Percentiles rank a stretch among this genome's conserved stretches.
Evolutionary conservation across 2,888 invertebrate species (phyloP).

Genomic region (Steinernema carpocapsae): DNA sequence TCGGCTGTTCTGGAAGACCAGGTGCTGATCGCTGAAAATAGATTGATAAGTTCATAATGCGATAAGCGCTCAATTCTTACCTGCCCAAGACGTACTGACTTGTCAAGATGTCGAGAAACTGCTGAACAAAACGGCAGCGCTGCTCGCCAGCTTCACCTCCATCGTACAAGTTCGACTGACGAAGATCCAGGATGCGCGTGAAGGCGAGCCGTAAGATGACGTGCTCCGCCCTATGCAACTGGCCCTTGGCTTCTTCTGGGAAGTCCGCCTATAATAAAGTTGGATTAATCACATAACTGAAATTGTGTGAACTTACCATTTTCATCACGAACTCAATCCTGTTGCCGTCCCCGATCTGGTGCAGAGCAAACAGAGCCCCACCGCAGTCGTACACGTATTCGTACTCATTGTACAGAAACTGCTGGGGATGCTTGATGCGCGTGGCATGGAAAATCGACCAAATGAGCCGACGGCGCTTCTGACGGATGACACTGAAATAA

Average conservation of each 20-base stretch:
- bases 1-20: conserved; percentile 5
- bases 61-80: neutral
- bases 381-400: conserved; percentile 8
- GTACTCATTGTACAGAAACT: neutral
- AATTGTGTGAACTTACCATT: neutral
- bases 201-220: neutral
- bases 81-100: neutral
- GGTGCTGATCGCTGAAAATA: neutral
- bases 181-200: neutral
- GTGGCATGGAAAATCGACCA: neutral
- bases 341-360: neutral
- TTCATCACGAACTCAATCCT: neutral
- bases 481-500: conserved; percentile 6
- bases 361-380: neutral
- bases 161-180: neutral
- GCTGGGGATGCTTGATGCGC: neutral
- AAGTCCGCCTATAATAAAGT: neutral
- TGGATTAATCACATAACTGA: neutral
- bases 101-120: conserved; percentile 2
- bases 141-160: neutral
- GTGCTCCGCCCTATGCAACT: neutral
- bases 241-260: neutral
- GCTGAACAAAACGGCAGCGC: neutral
- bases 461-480: neutral
- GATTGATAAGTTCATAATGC: neutral